A percentile compares a stretch with the other conserved stretches of the same genome.
These are phyloP conservation scores for Pelochelys cantorii DNA, from an alignment of 2,797 vertebrate species.

Conservation along the genomic window DNA sequence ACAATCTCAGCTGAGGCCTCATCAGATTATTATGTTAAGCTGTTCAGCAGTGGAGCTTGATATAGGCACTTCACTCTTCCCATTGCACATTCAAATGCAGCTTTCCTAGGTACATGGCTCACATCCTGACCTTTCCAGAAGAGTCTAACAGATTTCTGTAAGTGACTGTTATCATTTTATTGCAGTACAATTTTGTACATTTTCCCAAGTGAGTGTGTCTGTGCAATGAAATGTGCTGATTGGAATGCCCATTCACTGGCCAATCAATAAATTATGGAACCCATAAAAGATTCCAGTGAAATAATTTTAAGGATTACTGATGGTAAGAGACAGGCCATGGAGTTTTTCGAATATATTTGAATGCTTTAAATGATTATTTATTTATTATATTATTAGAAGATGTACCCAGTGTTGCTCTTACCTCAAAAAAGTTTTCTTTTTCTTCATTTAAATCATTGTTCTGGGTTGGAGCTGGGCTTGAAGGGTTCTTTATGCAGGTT, in stretches of 20 bases:
- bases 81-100: background rate
- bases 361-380: background rate
- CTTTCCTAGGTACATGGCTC: background rate
- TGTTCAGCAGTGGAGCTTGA: background rate
- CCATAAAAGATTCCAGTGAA: background rate
- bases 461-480: too few species aligned
- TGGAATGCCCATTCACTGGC: background rate
- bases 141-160: fast-evolving
- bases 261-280: background rate
- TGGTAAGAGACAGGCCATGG: background rate
- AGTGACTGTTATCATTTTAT: background rate
- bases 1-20: background rate
- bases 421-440: too few species aligned
- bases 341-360: background rate
- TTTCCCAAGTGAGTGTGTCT: background rate
- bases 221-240: background rate
- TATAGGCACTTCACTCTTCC: background rate
- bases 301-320: background rate
- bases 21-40: background rate
- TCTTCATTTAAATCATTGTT: too few species aligned
- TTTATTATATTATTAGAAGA: background rate
- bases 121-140: background rate
- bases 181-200: background rate
- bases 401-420: too few species aligned
- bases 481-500: too few species aligned